Conservation (phyloP, 2,888 invertebrate species). For the Orthosia incerta region DNA sequence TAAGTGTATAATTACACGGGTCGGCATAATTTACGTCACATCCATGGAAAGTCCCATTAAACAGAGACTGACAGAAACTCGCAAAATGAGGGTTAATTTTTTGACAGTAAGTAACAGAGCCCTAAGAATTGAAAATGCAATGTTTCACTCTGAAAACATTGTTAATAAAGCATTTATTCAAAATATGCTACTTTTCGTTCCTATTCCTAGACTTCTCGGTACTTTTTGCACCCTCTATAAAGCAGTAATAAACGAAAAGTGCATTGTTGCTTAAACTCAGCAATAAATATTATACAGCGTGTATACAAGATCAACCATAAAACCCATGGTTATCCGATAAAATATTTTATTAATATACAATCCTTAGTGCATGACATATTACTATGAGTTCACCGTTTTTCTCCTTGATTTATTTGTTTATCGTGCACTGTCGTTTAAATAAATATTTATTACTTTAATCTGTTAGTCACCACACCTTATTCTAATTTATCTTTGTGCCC, state of each 20-base stretch:
- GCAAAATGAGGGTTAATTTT: background rate
- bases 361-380: conserved; percentile 55
- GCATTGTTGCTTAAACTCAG: conserved; percentile 7
- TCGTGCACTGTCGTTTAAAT: conserved; percentile 60
- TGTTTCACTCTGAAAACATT: background rate
- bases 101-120: too few species aligned
- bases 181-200: background rate
- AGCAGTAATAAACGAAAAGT: background rate
- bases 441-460: conserved; percentile 66
- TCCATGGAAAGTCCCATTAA: too few species aligned
- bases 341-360: conserved; percentile 54
- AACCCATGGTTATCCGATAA: conserved; percentile 36
- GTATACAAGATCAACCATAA: conserved; percentile 35
- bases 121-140: background rate
- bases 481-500: conserved; percentile 53
- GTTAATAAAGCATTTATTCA: background rate
- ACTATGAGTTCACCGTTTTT: conserved; percentile 46
- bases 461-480: conserved; percentile 63
- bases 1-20: background rate
- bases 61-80: background rate
- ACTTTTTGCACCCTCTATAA: background rate
- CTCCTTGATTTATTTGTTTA: conserved; percentile 68
- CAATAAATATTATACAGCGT: conserved; percentile 10
- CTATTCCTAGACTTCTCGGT: background rate
- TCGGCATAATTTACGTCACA: background rate